Evolutionary conservation across 2,113 vertebrate genomes (phyloP).

Genomic region (Zootoca vivipara): DNA sequence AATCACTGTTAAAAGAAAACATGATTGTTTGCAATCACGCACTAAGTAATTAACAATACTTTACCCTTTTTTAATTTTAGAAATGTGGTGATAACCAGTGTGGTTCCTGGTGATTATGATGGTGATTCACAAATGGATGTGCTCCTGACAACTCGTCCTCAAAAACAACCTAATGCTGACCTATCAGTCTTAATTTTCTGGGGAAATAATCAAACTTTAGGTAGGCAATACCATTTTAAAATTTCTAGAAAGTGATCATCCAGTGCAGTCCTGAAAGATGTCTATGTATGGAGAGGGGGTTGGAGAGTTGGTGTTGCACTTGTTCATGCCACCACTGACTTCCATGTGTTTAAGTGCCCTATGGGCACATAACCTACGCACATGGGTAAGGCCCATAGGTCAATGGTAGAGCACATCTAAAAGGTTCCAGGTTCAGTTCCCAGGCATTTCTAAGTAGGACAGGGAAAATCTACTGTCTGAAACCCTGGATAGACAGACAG

Average conservation of each 20-base stretch:
- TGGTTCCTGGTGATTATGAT: slow-evolving; percentile 97
- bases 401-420: not conserved
- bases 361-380: no score
- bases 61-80: slow-evolving; percentile 49
- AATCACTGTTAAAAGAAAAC: not conserved
- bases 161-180: slow-evolving; percentile 39
- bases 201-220: slow-evolving; percentile 94
- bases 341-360: not conserved
- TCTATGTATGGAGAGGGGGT: not conserved
- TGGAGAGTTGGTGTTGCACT: not conserved
- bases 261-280: not conserved
- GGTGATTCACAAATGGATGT: slow-evolving; percentile 99
- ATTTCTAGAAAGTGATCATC: not conserved
- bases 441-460: not conserved
- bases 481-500: not conserved
- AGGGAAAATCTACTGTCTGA: not conserved
- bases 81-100: slow-evolving; percentile 83
- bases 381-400: not conserved
- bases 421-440: not conserved
- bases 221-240: slow-evolving; percentile 69
- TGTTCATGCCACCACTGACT: not conserved
- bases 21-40: no score
- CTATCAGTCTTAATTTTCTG: slow-evolving; percentile 85
- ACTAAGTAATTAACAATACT: rapidly evolving
- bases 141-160: slow-evolving; percentile 81